Base-by-base conservation (phyloP, 2,113 vertebrate species). In the Prionailurus bengalensis region DNA sequence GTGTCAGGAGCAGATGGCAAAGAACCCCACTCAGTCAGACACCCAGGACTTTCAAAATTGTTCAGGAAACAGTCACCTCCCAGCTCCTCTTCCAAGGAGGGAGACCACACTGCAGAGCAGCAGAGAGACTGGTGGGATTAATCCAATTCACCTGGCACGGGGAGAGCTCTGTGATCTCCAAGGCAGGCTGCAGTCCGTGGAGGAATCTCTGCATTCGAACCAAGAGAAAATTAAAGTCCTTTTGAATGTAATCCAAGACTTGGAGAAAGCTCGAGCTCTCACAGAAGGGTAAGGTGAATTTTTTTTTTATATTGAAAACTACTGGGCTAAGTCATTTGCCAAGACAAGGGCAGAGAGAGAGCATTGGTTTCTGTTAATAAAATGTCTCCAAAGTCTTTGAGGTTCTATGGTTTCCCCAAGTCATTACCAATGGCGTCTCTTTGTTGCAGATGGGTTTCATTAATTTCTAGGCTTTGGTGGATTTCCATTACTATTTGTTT, bases 171-270 rank as follows among this genome's bases (percentile, higher is more conserved):
- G 98, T n/a, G 98, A 99, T 90, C 99, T 99, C 73, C 99, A 99
- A 97, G 99, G 99, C 91, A 99, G 99, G 97, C 98, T 99, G 76
- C 99, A 99, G 92, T 99, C 98, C 6, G 99, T 99, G 94, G 99
- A 99, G 97, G 99, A 99, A 98, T 99, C 99, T 91, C 99, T 99
- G 71, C 98, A 99, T 96, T 99, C 99, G 4, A 99, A 99, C 97
- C 99, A 99, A 98, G 99, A 99, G 99, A 99, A 99, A 99, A 99
- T 99, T 98, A 99, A 99, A 98, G 99, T 99, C 98, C 99, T 99
- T 96, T 98, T 99, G 98, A 99, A 99, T 96, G 99, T 99, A 98
- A 99, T 99, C 98, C 99, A 99, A 99, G 99, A 99, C 98, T 98
- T 99, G 99, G 99, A 99, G 99, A 99, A 99, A 98, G 99, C 99